Conservation (phyloP, 1,140 invertebrate genomes). For the Drosophila azteca region DNA sequence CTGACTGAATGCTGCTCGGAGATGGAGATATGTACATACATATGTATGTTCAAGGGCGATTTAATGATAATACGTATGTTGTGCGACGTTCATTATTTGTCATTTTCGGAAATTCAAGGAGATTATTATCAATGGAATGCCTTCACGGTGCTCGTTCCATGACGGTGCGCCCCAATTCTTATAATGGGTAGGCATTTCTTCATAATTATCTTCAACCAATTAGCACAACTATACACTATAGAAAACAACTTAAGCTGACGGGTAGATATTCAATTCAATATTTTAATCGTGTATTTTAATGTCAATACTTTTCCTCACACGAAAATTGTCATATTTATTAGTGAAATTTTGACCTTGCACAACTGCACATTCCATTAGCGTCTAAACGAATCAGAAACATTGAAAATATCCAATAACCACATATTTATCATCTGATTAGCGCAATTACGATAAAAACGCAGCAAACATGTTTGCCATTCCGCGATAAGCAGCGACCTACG, state of each 20-base stretch:
- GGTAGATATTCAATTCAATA: no score
- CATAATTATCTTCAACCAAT: conserved; percentile 14
- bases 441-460: conserved; percentile 70
- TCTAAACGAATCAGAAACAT: conserved; percentile 32
- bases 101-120: conserved; percentile 37
- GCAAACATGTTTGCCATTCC: conserved; percentile 40
- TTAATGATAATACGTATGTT: conserved; percentile 57
- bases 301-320: not conserved
- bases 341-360: not conserved
- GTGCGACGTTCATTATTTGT: conserved; percentile 50
- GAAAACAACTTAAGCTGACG: conserved; percentile 30
- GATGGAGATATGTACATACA: conserved; percentile 2
- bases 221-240: conserved; percentile 8
- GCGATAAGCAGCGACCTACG: conserved; percentile 7
- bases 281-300: not conserved
- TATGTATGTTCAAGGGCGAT: conserved; percentile 23
- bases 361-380: conserved; percentile 50
- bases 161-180: not conserved
- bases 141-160: conserved; percentile 7
- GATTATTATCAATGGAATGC: conserved; percentile 5
- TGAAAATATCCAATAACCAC: conserved; percentile 25
- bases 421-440: conserved; percentile 53
- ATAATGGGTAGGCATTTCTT: not conserved
- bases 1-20: conserved; percentile 28
- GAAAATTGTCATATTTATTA: no score